Conservation (phyloP, 2,797 vertebrate genomes). For the Chelmon rostratus region DNA sequence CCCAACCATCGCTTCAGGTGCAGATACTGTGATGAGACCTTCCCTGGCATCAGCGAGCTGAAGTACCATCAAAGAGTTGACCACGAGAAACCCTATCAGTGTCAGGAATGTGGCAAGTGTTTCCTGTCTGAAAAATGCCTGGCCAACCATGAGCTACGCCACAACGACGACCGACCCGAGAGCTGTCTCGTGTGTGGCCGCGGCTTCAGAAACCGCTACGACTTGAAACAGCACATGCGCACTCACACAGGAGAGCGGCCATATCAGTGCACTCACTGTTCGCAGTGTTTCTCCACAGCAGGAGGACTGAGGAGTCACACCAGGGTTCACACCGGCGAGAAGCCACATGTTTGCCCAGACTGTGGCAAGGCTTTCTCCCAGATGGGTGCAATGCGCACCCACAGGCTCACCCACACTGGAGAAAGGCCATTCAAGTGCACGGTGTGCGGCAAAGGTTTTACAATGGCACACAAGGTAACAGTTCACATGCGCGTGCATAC, state of each 20-base stretch:
- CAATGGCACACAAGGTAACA: conserved; percentile 83
- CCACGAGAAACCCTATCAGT: conserved; percentile 83
- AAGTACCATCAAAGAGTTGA: conserved; percentile 83
- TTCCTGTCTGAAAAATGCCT: conserved; percentile 83
- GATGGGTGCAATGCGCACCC: conserved; percentile 84
- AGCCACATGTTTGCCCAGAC: conserved; percentile 80
- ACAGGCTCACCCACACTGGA: conserved; percentile 83
- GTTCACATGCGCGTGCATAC: conserved; percentile 85
- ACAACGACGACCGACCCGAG: conserved; percentile 80
- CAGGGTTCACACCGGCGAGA: conserved; percentile 83
- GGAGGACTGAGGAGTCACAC: conserved; percentile 84
- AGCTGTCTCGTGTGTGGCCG: conserved; percentile 81
- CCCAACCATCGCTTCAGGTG: conserved; percentile 83
- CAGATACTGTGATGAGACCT: conserved; percentile 83
- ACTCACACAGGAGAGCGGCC: conserved; percentile 84
- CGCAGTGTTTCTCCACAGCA: conserved; percentile 83
- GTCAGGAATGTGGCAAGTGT: conserved; percentile 83
- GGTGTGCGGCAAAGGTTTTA: conserved; percentile 82
- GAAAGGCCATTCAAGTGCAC: conserved; percentile 83
- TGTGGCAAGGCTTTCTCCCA: conserved; percentile 85
- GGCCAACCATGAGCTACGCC: conserved; percentile 82
- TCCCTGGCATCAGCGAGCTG: conserved; percentile 83
- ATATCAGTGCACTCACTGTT: conserved; percentile 83
- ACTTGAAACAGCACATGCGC: conserved; percentile 85
- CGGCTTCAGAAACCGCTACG: conserved; percentile 82